These are phyloP conservation scores for Xiphorhynchus erythropygius DNA, from an alignment of 2,797 vertebrate genomes.

Conservation along the genomic window DNA sequence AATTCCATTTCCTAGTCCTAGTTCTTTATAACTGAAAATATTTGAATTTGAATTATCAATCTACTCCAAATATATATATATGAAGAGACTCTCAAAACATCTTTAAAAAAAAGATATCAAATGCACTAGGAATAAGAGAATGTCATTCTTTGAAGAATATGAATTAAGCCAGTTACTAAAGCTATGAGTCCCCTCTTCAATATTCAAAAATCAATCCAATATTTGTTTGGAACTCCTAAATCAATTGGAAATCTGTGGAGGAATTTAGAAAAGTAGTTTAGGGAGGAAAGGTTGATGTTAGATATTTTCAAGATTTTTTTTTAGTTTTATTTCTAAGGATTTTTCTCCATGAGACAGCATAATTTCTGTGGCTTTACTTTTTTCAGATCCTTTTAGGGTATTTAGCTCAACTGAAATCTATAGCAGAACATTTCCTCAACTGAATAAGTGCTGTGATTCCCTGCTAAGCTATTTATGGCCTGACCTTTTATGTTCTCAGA, in stretches of 20 bases:
- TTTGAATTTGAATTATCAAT: background rate
- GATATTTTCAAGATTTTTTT: background rate
- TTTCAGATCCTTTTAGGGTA: background rate
- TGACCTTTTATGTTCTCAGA: background rate
- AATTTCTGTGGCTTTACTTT: background rate
- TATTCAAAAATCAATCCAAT: background rate
- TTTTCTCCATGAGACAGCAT: background rate
- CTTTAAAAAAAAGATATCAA: background rate
- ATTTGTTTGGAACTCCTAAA: background rate
- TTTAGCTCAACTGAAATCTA: background rate
- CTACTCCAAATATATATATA: background rate
- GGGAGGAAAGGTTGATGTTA: background rate
- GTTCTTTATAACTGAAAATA: background rate
- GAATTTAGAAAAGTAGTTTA: background rate
- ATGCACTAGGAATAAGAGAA: background rate
- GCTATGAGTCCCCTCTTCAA: background rate
- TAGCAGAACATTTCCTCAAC: background rate
- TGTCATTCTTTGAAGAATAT: background rate
- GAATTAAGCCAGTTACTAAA: background rate
- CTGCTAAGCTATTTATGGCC: background rate
- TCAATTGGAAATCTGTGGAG: background rate
- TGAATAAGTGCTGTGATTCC: background rate
- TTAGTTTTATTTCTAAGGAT: background rate
- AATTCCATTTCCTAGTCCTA: background rate
- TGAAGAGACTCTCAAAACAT: background rate